phyloP scores from a whole-genome alignment of 2,888 invertebrate species.

The Chymomyza caudatula region DNA sequence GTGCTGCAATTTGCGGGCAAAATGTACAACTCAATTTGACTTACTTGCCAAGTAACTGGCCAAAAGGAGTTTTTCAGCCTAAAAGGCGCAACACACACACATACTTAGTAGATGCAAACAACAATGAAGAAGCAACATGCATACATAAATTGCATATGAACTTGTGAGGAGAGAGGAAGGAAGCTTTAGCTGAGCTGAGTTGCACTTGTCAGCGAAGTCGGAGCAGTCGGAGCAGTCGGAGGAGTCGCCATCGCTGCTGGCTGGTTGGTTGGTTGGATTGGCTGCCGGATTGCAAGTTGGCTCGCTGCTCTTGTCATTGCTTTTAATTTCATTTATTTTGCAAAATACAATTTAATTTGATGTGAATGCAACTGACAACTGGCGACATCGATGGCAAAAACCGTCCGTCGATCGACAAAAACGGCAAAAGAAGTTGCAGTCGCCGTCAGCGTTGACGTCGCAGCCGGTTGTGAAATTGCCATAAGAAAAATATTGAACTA shows the following conservation, averaged over 20 bases:
- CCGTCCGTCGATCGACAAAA: slow-evolving; percentile 42
- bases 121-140: neutral
- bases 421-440: slow-evolving; percentile 30
- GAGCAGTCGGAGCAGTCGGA: neutral
- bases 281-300: neutral
- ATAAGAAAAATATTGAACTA: slow-evolving; percentile 73
- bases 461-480: slow-evolving; percentile 30
- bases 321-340: slow-evolving; percentile 71
- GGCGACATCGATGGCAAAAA: slow-evolving; percentile 45
- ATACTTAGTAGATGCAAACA: neutral
- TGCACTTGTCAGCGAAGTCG: too few relatives aligned
- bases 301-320: slow-evolving; percentile 59
- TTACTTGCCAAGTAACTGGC: neutral
- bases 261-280: slow-evolving; percentile 6
- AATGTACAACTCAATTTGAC: slow-evolving; percentile 4
- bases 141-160: slow-evolving; percentile 1
- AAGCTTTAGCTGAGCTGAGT: neutral
- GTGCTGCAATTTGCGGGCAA: neutral
- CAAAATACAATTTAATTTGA: slow-evolving; percentile 73
- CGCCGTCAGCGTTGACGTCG: slow-evolving; percentile 16
- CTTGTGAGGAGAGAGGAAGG: neutral
- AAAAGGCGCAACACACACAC: neutral
- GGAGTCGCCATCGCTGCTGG: slow-evolving; percentile 17
- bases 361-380: slow-evolving; percentile 71
- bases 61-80: neutral